Conservation (phyloP, 2,888 invertebrate species). For the Aphidius colemani region DNA sequence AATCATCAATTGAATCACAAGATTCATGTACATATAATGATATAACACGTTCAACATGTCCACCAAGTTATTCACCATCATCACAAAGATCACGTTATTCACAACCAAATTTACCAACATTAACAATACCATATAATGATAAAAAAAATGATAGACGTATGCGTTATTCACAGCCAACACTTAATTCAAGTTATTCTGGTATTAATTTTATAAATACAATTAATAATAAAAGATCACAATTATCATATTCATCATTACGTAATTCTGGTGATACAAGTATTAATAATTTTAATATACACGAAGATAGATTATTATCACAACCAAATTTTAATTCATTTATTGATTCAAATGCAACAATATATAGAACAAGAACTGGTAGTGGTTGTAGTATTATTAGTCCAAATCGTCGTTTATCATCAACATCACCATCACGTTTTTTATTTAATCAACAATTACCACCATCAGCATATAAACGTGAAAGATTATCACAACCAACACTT, state of each 20-base stretch:
- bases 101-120: constrained; percentile 52
- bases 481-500: constrained; percentile 53
- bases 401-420: constrained; percentile 21
- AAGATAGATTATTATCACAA: constrained; percentile 44
- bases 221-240: constrained; percentile 42
- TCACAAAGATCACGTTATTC: constrained; percentile 53
- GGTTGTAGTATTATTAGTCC: constrained; percentile 18
- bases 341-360: not conserved
- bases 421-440: not conserved
- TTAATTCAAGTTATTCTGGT: constrained; percentile 47
- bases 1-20: constrained; percentile 51
- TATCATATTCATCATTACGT: constrained; percentile 51
- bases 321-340: constrained; percentile 40
- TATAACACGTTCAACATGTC: constrained; percentile 44
- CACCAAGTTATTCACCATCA: constrained; percentile 51
- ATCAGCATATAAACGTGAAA: constrained; percentile 43
- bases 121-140: constrained; percentile 45
- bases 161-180: constrained; percentile 53
- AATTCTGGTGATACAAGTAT: constrained; percentile 50
- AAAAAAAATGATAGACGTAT: constrained; percentile 47
- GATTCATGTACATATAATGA: constrained; percentile 44
- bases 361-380: not conserved
- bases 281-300: constrained; percentile 39
- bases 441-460: not conserved
- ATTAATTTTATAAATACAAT: constrained; percentile 42